phyloP scores from a whole-genome alignment of 2,113 vertebrate species.

The Gobiocypris rarus region DNA sequence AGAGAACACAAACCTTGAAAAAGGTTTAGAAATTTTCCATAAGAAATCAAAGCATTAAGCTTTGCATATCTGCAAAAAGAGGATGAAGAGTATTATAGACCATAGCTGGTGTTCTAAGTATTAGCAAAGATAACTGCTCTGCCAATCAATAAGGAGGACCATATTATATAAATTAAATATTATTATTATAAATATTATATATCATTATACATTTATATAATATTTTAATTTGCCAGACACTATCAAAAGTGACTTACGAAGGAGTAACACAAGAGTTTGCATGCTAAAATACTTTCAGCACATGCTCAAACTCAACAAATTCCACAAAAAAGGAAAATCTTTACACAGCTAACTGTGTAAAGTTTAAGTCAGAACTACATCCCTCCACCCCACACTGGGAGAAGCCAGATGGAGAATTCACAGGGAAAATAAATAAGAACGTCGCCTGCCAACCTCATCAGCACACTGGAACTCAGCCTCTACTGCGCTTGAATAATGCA shows the following conservation, averaged over 20 bases:
- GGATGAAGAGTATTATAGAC: not conserved
- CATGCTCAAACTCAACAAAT: not conserved
- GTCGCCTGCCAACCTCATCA: slow-evolving; percentile 31
- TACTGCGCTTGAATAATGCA: slow-evolving; percentile 35
- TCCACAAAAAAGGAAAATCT: slow-evolving; percentile 20
- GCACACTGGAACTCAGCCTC: slow-evolving; percentile 8
- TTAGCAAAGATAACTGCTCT: not conserved
- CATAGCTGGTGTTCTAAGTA: not conserved
- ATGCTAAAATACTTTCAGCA: not conserved
- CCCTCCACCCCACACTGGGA: not conserved
- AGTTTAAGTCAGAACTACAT: slow-evolving; percentile 16
- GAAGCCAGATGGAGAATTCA: slow-evolving; percentile 36
- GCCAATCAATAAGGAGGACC: not conserved
- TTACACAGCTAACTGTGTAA: slow-evolving; percentile 10
- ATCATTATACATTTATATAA: not conserved
- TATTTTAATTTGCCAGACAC: not conserved
- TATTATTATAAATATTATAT: not conserved
- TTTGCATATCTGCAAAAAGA: not conserved
- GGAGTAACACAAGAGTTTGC: no score
- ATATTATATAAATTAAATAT: not conserved
- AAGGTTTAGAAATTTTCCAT: not conserved
- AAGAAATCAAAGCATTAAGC: not conserved
- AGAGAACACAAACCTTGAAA: no score
- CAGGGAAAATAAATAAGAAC: slow-evolving; percentile 13
- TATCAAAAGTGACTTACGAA: not conserved